phyloP scores from a whole-genome alignment of 2,797 vertebrate genomes.

The Anisognathus igniventris region DNA sequence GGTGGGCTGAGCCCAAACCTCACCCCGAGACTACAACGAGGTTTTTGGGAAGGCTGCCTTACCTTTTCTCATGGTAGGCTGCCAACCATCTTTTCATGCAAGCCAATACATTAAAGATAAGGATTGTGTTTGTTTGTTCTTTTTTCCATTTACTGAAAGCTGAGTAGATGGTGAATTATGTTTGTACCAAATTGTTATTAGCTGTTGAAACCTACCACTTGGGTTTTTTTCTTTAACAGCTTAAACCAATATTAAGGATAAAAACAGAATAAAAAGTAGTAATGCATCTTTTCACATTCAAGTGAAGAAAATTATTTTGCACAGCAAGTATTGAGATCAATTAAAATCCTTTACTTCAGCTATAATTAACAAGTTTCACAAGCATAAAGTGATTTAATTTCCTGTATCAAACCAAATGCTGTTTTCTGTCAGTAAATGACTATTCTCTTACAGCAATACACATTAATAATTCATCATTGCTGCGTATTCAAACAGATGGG shows the following conservation, averaged over 20 bases:
- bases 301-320: not conserved
- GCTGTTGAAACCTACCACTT: not conserved
- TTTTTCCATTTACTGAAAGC: not conserved
- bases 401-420: not conserved
- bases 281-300: not conserved
- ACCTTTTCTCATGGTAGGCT: no score
- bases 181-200: not conserved
- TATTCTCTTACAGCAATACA: not conserved
- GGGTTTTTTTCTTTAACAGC: not conserved
- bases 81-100: not conserved
- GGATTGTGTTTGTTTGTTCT: not conserved
- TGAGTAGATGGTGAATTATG: not conserved
- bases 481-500: not conserved
- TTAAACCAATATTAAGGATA: not conserved
- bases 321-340: not conserved
- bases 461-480: not conserved
- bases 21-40: accelerated
- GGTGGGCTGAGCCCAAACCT: not conserved
- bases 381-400: conserved; percentile 26
- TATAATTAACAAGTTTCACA: conserved; percentile 19
- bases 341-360: conserved; percentile 3
- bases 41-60: not conserved
- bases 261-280: not conserved
- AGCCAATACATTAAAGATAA: not conserved
- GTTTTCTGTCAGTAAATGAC: not conserved